phyloP scores from a whole-genome alignment of 2,888 invertebrate species.

The Philopedon plagiatum region DNA sequence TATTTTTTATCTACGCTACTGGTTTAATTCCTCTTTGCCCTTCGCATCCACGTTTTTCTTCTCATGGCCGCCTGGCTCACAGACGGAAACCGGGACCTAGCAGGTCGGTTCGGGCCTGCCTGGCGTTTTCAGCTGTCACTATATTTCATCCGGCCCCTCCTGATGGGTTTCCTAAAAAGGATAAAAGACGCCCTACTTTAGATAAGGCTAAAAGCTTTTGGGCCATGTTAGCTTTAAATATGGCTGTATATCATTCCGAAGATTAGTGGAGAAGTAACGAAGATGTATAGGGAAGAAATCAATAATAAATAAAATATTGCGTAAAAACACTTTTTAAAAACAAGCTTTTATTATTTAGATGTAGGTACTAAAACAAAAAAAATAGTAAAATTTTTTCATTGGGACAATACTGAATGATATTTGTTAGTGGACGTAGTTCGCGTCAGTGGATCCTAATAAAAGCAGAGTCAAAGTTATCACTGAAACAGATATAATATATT shows the following conservation, averaged over 20 bases:
- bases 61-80: conserved; percentile 31
- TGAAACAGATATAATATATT: too few species aligned
- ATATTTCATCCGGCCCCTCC: conserved; percentile 46
- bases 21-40: not conserved
- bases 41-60: conserved; percentile 34
- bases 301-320: too few species aligned
- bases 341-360: too few species aligned
- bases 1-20: conserved; percentile 24
- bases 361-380: too few species aligned
- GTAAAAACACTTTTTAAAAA: too few species aligned
- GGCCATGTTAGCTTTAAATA: conserved; percentile 11
- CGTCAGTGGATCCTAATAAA: too few species aligned
- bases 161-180: conserved; percentile 38
- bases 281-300: too few species aligned
- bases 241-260: conserved; percentile 8
- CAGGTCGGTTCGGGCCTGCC: not conserved
- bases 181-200: conserved; percentile 35
- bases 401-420: too few species aligned
- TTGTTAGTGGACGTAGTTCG: too few species aligned
- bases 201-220: conserved; percentile 36
- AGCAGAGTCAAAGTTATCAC: too few species aligned
- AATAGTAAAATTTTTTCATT: too few species aligned
- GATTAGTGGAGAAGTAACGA: not conserved
- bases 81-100: conserved; percentile 5
- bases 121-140: conserved; percentile 44